These are phyloP conservation scores for Oedothorax gibbosus DNA, from an alignment of 1,140 invertebrate genomes.

Conservation along the genomic window DNA sequence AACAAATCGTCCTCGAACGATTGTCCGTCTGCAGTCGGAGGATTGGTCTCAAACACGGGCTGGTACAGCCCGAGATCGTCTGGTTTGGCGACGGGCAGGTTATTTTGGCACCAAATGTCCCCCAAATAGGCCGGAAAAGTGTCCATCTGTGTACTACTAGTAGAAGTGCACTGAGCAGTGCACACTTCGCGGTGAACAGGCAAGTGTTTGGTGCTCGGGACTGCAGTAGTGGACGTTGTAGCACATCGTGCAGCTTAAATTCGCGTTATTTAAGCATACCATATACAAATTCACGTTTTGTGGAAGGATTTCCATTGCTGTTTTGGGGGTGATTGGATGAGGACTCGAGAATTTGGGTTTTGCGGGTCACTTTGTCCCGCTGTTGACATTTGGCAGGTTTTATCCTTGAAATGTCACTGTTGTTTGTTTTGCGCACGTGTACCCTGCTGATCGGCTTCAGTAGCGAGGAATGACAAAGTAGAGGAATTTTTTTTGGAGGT, in stretches of 20 bases:
- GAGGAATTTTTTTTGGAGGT: too few relatives aligned
- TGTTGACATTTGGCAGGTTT: not conserved
- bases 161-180: slow-evolving; percentile 51
- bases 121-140: slow-evolving; percentile 7
- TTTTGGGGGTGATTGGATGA: not conserved
- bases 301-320: not conserved
- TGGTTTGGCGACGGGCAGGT: not conserved
- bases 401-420: slow-evolving; percentile 41
- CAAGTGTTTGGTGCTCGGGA: slow-evolving; percentile 84
- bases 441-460: too few relatives aligned
- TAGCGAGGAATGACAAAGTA: too few relatives aligned
- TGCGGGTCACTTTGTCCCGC: not conserved
- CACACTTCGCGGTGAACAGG: slow-evolving; percentile 75
- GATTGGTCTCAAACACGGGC: not conserved
- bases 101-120: slow-evolving; percentile 27
- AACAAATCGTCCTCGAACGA: slow-evolving; percentile 24
- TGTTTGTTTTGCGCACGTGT: slow-evolving; percentile 8
- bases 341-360: not conserved
- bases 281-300: slow-evolving; percentile 69
- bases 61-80: slow-evolving; percentile 2
- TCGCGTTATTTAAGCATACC: slow-evolving; percentile 77
- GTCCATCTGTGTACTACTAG: not conserved
- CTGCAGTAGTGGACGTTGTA: slow-evolving; percentile 80
- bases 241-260: slow-evolving; percentile 80
- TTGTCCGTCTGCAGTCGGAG: not conserved